Evolutionary conservation across 2,797 vertebrate genomes (phyloP), one percentile per base, ranked within the genome.

Genomic region (Myotis pilosus): DNA sequence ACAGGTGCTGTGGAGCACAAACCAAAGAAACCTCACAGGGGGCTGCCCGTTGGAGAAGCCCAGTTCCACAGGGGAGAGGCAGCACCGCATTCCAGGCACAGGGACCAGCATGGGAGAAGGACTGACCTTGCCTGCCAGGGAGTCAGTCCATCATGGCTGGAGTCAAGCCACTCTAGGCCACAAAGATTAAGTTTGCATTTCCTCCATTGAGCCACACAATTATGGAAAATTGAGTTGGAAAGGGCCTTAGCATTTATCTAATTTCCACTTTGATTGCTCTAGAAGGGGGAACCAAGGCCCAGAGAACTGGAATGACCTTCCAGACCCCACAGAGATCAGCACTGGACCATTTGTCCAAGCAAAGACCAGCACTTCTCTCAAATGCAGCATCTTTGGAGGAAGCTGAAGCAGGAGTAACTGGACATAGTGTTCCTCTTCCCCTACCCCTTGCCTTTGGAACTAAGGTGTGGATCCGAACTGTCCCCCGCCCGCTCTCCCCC

Each of bases 401-500:
- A 15, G 66, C 15, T 49, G 38, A 10, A 30, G 22, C 16, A 49
- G 2, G 8, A 41, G 13, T 36, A 2, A 36, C 22, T 49, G 23
- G 41, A 3, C 1, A 0, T 17, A 1, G 2, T 0, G 0, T 4
- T 12, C 16, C 68, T 55, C 33, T 68, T 41, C 38, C 28, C 25
- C 60, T 64, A 8, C 76, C 3, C 12, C 66, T 10, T 80, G 41
- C 19, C 49, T 91, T 53, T 49, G 82, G n/a, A 25, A 22, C 33
- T 41, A 13, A 5, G 0, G 0, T n/a, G 30, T 8, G 38, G 19
- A 36, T 66, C 51, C 68, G n/a, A 57, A 36, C 78, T 41, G 2
- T 60, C 57, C 53, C 44, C 53, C 22, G 8, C 53, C n/a, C n/a
- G n/a, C n/a, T n/a, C n/a, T n/a, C n/a, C 10, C 9, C 55, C 23